Evolutionary conservation across 2,113 vertebrate genomes (phyloP).

Genomic region (Salvelinus fontinalis): DNA sequence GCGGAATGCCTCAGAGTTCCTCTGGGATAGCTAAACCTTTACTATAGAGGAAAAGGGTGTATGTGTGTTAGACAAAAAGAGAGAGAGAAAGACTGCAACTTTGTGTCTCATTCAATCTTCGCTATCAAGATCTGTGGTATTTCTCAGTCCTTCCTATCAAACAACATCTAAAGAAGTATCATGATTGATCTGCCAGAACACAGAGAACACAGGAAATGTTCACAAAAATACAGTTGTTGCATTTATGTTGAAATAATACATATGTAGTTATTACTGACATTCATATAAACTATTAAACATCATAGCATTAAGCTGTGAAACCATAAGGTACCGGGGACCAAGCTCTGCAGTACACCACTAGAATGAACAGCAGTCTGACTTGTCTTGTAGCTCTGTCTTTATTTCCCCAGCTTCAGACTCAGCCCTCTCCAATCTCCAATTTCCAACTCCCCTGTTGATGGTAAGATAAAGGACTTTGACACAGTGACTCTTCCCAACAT

Average conservation of each 20-base stretch:
- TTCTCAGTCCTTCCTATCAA: conserved; percentile 4
- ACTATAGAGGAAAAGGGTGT: conserved; percentile 24
- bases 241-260: neutral
- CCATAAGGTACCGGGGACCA: neutral
- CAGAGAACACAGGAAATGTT: neutral
- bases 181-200: conserved; percentile 4
- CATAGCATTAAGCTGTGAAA: neutral
- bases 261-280: neutral
- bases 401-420: neutral
- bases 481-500: conserved; percentile 55
- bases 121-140: conserved; percentile 5
- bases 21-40: conserved; percentile 69
- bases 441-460: conserved; percentile 45
- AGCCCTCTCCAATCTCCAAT: conserved; percentile 21
- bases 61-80: neutral
- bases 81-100: neutral
- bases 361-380: no score
- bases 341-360: neutral
- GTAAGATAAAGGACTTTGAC: conserved; percentile 60
- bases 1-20: conserved; percentile 83
- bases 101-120: neutral
- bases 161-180: conserved; percentile 8
- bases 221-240: neutral
- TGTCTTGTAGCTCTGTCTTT: neutral
- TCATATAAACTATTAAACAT: neutral